Evolutionary conservation across 2,888 invertebrate genomes (phyloP), one percentile per base, ranked within the genome.

Genomic region (Tolmerus cingulatus): DNA sequence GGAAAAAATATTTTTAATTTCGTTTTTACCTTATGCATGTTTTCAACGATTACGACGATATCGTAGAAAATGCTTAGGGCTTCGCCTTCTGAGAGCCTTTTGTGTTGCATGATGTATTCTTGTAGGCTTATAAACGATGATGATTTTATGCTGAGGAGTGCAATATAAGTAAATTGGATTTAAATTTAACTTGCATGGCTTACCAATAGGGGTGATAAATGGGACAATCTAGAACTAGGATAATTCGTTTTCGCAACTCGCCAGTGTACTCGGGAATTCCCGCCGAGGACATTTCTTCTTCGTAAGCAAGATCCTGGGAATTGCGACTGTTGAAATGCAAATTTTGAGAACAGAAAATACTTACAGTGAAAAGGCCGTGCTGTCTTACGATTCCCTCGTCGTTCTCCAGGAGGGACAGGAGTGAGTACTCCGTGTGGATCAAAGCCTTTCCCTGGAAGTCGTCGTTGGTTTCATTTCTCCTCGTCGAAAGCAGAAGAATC

Each of bases 381-480:
- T 96, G 96, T 90, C 96, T 96, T 87, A 96, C 95, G 14, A 97
- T 95, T 27, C 96, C 96, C 89, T 95, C 94, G 90, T 95, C 95
- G 90, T 95, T 94, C 87, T 95, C 94, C 37, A 96, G 92, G 86
- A 96, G 91, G 5, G 95, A 95, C 55, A 96, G 92, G 12, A 97
- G 91, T 7, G 96, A 95, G 91, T 95, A 96, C 91, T 97, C 97
- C 0, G 96, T 96, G 90, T 96, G 96, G 19, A 96, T 91, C 34
- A 96, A 91, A 95, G 96, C 96, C 92, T 96, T 96, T 2, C 96
- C 96, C 91, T 96, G 96, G 66, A 94, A 93, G 89, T 96, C 96
- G 92, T 96, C 96, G 90, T 96, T 95, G 0, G 95, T 95, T 91
- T 96, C 96, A 19, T 94, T 91, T 89, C 94, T 93, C n/a, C 27